Conservation (phyloP, 2,113 vertebrate genomes). For the Rhabdornis inornatus region DNA sequence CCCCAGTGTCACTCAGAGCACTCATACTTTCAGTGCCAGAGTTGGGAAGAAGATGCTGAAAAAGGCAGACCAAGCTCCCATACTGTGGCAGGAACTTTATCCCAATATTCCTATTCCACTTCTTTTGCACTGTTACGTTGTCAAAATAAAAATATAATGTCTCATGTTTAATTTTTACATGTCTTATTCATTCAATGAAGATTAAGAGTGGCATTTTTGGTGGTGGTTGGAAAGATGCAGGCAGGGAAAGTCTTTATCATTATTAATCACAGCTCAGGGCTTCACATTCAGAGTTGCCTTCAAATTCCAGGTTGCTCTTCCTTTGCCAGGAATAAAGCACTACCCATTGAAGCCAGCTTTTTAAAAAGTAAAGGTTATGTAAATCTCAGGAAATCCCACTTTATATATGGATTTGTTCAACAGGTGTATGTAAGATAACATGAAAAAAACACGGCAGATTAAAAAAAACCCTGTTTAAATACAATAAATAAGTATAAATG, state of each 20-base stretch:
- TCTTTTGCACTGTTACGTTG: not conserved
- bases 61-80: not conserved
- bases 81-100: not conserved
- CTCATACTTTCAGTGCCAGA: not conserved
- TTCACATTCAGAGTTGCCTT: not conserved
- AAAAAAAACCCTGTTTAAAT: not conserved
- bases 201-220: not conserved
- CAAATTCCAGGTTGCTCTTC: not conserved
- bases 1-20: not conserved
- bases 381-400: constrained; percentile 35
- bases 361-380: not conserved
- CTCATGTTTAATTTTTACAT: not conserved
- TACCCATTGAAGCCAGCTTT: not conserved
- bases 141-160: rapidly evolving
- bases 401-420: constrained; percentile 29
- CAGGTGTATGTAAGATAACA: not conserved
- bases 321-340: not conserved
- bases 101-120: not conserved
- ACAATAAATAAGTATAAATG: not conserved
- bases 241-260: not conserved
- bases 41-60: not conserved
- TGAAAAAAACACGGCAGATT: not conserved
- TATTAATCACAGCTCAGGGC: not conserved
- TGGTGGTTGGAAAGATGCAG: not conserved
- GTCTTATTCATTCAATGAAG: not conserved